Evolutionary conservation across 2,888 invertebrate genomes (phyloP), one percentile per base, ranked within the genome.

Genomic region (Lasioglossum marginatum): DNA sequence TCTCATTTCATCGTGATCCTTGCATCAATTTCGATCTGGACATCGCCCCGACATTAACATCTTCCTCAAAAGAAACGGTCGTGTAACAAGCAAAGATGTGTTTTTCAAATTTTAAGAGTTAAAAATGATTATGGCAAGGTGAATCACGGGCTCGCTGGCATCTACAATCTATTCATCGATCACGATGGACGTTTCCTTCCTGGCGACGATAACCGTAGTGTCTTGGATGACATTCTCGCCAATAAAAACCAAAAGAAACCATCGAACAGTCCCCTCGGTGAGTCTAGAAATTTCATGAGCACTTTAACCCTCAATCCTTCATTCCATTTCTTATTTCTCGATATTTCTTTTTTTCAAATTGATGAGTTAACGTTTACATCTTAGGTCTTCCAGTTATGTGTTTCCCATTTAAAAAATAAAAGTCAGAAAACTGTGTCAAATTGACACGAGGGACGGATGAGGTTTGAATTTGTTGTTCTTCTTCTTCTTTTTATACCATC

Each of bases 121-220:
- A 82, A 43, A 74, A n/a, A 70, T 60, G 63, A 63, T 63, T 63
- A 63, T 63, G 40, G n/a, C 23, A 60, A 45, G 5, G 8, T 19
- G 40, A 77, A 70, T 37, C 45, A 70, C 10, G 74, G 77, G n/a
- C 74, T 16, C 10, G 14, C 34, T 8, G 70, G 74, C 52, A 43
- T 27, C 60, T 60, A 79, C 72, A 57, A 76, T 76, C 79, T 68
- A 34, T 57, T 76, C 73, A 74, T 77, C 77, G 73, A 73, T 81
- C 76, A 78, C 27, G 78, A 70, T 40, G 78, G 52, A 63, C 63
- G 34, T 66, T 75, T 43, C 79, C 74, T 16, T 74, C 76, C 79
- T 31, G 71, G 63, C 16, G 90, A 90, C n/a, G 87, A 88, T 16
- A 83, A 87, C 16, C 83, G 66, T 43, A 83, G 83, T 37, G 45